Conservation (phyloP, 2,888 invertebrate species). For the Branchipolynoe longqiensis region DNA sequence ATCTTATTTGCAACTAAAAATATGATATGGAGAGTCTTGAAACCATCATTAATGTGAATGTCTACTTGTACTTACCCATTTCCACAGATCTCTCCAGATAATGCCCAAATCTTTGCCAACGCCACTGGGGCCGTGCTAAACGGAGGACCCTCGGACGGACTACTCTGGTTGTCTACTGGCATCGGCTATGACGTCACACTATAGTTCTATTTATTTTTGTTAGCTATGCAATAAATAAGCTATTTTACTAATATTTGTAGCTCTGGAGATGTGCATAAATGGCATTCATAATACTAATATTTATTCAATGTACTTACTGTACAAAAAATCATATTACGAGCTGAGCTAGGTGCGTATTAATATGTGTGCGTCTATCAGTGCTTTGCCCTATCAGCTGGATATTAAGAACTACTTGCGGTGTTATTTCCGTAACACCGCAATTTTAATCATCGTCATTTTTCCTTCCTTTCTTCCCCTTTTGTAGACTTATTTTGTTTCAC, state of each 20-base stretch:
- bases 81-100: constrained; percentile 57
- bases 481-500: constrained; percentile 53
- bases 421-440: constrained; percentile 52
- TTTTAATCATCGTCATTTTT: constrained; percentile 53
- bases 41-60: constrained; percentile 18
- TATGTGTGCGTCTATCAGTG: not conserved
- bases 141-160: constrained; percentile 60
- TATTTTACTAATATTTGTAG: no score
- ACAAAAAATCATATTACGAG: no score
- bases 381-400: constrained; percentile 59
- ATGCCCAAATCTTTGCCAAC: constrained; percentile 53
- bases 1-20: constrained; percentile 20
- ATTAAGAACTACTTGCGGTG: constrained; percentile 60
- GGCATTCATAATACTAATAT: no score
- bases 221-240: not conserved
- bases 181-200: constrained; percentile 29
- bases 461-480: constrained; percentile 60
- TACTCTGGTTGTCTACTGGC: constrained; percentile 42
- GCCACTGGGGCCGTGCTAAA: constrained; percentile 52
- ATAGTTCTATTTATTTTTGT: constrained; percentile 38
- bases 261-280: no score
- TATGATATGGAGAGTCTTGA: constrained; percentile 26
- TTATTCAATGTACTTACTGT: no score
- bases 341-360: no score
- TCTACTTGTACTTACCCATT: constrained; percentile 59